These are phyloP conservation scores for Subanguina moxae DNA, from an alignment of 1,140 invertebrate genomes.

Conservation along the genomic window DNA sequence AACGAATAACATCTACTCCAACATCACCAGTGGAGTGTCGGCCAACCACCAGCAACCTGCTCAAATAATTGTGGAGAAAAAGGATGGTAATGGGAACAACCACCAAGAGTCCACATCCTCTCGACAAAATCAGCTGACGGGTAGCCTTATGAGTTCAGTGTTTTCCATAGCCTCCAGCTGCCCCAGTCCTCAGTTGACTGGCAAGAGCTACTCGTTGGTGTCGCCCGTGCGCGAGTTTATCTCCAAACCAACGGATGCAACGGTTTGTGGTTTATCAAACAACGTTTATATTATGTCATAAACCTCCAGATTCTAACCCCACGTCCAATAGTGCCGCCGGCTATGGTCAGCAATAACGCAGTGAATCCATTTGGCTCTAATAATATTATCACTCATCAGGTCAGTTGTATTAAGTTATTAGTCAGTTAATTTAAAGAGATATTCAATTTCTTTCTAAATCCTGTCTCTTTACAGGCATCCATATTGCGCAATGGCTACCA, in stretches of 20 bases:
- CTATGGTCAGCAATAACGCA: neutral
- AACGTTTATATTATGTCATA: neutral
- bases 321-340: neutral
- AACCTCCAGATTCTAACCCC: slow-evolving; percentile 4
- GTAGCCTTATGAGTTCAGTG: neutral
- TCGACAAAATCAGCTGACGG: neutral
- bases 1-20: neutral
- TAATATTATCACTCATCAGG: neutral
- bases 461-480: neutral
- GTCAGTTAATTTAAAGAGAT: neutral
- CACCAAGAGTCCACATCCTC: neutral
- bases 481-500: slow-evolving; percentile 27
- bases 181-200: neutral
- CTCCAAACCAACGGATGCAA: slow-evolving; percentile 27
- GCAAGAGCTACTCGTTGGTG: slow-evolving; percentile 16
- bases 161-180: neutral
- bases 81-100: neutral
- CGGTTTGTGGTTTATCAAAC: neutral
- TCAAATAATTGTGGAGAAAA: neutral
- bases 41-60: neutral
- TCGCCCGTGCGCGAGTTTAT: slow-evolving; percentile 34
- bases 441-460: slow-evolving; percentile 17
- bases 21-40: neutral
- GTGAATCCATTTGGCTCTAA: slow-evolving; percentile 10
- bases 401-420: neutral